These are phyloP conservation scores for Aleiodes alternator DNA, from an alignment of 2,888 invertebrate genomes.

Conservation along the genomic window DNA sequence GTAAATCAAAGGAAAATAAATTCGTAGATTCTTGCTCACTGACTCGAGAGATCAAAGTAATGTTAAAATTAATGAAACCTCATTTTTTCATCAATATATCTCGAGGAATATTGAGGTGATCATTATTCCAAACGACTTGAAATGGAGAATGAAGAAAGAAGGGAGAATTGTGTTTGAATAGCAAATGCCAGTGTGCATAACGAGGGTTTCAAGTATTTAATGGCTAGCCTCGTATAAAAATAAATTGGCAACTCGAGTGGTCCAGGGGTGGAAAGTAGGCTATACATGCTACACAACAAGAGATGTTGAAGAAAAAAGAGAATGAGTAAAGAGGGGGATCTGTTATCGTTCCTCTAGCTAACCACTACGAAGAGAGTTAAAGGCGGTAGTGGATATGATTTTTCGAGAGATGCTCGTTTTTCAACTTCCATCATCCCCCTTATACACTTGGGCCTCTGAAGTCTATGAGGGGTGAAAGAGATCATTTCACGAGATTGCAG, in stretches of 20 bases:
- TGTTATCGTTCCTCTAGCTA: conserved; percentile 17
- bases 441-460: conserved; percentile 29
- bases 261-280: conserved; percentile 28
- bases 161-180: conserved; percentile 24
- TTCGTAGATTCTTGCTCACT: conserved; percentile 11
- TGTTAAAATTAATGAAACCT: not conserved
- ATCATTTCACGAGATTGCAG: conserved; percentile 39
- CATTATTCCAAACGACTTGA: conserved; percentile 35
- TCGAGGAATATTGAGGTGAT: not conserved
- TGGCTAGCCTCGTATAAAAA: conserved; percentile 53
- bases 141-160: conserved; percentile 9
- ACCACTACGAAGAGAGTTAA: not conserved
- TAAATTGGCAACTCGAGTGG: conserved; percentile 55
- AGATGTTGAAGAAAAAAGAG: not conserved
- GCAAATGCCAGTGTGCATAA: conserved; percentile 47
- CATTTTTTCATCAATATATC: conserved; percentile 12
- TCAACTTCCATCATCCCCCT: conserved; percentile 34
- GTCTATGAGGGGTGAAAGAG: conserved; percentile 43
- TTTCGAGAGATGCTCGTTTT: conserved; percentile 48
- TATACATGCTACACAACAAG: conserved; percentile 5
- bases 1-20: not conserved
- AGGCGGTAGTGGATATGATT: conserved; percentile 43
- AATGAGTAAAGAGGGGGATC: conserved; percentile 29
- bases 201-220: conserved; percentile 56
- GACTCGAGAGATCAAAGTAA: conserved; percentile 35